Evolutionary conservation across 2,113 vertebrate species (phyloP), one percentile per base, ranked within the genome.

Genomic region (Sinocyclocheilus anshuiensis): DNA sequence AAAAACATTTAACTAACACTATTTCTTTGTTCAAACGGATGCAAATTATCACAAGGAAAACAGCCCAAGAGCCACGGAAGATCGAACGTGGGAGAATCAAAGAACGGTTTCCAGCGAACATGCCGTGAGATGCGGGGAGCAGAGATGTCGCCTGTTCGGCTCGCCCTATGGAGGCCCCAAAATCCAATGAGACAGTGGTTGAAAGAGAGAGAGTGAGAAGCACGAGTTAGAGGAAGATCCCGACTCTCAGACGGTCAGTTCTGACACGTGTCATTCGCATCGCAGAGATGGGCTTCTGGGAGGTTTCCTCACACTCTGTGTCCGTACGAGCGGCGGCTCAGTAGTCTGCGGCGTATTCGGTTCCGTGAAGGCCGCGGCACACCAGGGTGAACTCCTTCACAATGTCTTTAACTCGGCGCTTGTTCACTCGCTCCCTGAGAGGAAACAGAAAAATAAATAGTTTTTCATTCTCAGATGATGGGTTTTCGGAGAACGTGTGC

Each of bases 331-430:
- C 0, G 15, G 26, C 10, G 84, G 87, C 86, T 99, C 95, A 99
- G 96, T 99, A 99, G 90, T 99, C 97, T 81, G 98, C 97, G 50
- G 98, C 97, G 69, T 99, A 99, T 90, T 99, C 98, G 0, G 98
- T 99, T 86, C 98, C 98, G 57, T 99, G 98, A 88, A 99, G 96
- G 75, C 98, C 98, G 91, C 98, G 95, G 93, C 97, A 99, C 90
- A 99, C 92, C 85, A 99, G 91, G 0, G 98, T 99, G 92, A 99
- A 99, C 89, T 99, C 98, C 92, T 99, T 99, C 91, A 99, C 98
- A 87, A 98, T 98, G 91, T 99, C 98, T 93, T 98, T 99, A 91
- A 99, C 96, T 84, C 97, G 95, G 77, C 98, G 94, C 93, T 99
- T 99, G 95, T 98, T 99, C 91, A 99, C 97, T 87, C 98, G 96